A percentile compares a stretch with the other conserved stretches of the same genome.
Conservation (phyloP, 2,888 invertebrate species). For the Dysmachus trigonus region DNA sequence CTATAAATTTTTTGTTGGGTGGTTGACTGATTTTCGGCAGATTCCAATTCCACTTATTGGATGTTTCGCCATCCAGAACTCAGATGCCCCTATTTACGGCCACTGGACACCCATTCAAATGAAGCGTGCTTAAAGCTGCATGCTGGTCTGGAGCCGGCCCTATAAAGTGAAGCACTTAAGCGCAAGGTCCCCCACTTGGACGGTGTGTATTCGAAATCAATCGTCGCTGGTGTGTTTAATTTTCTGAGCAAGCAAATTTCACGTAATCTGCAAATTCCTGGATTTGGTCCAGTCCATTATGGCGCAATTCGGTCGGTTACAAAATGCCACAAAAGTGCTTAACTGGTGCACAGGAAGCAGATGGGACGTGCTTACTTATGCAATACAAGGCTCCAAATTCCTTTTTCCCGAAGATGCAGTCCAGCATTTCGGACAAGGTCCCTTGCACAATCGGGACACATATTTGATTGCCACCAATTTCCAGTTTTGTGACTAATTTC, state of each 20-base stretch:
- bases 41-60: background rate
- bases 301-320: background rate
- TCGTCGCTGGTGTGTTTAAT: background rate
- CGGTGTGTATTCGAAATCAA: background rate
- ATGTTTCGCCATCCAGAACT: background rate
- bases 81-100: background rate
- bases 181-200: background rate
- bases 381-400: background rate
- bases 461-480: background rate
- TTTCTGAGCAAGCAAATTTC: background rate
- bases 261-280: background rate
- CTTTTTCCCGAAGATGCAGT: background rate
- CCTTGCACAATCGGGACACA: background rate
- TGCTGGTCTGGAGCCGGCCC: background rate
- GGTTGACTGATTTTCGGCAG: background rate
- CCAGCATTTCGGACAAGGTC: background rate
- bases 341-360: background rate
- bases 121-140: background rate
- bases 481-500: background rate
- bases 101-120: background rate
- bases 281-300: background rate
- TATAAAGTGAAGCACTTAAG: background rate
- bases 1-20: background rate
- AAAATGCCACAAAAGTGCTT: background rate
- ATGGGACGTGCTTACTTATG: background rate